Conservation (phyloP, 2,113 vertebrate genomes). For the Lathamus discolor region DNA sequence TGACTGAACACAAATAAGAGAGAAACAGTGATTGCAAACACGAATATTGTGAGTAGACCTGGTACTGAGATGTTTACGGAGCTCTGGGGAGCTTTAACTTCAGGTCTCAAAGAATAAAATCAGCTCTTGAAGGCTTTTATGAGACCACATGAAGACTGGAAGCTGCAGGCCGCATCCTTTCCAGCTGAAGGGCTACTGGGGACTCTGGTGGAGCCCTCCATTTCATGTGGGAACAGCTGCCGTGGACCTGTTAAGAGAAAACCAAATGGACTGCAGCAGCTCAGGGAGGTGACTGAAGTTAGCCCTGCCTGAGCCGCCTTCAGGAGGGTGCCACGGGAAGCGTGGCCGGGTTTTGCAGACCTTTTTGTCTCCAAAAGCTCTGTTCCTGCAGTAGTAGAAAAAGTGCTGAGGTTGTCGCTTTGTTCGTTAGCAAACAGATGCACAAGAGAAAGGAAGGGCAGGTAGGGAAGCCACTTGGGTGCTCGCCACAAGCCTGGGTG, state of each 20-base stretch:
- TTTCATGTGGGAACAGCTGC: background rate
- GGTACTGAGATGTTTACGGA: background rate
- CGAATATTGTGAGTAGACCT: background rate
- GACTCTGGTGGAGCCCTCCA: background rate
- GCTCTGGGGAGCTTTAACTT: background rate
- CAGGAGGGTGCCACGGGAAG: background rate
- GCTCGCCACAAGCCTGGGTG: rapidly evolving
- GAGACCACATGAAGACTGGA: background rate
- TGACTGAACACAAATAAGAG: background rate
- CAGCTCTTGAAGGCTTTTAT: background rate
- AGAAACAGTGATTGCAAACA: background rate
- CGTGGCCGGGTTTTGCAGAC: background rate
- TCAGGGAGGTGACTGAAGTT: background rate
- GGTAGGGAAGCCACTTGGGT: background rate
- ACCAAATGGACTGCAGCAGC: background rate
- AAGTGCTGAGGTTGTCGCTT: background rate
- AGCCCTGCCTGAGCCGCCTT: background rate
- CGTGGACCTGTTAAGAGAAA: background rate
- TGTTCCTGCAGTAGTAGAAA: background rate
- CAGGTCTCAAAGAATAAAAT: background rate
- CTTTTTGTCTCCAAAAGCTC: background rate
- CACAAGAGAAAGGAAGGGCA: background rate
- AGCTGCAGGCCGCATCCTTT: background rate
- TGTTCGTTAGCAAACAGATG: rapidly evolving
- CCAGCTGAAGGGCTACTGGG: background rate